Conservation (phyloP, 2,797 vertebrate genomes). For the Poeciliopsis paucimaculata region DNA sequence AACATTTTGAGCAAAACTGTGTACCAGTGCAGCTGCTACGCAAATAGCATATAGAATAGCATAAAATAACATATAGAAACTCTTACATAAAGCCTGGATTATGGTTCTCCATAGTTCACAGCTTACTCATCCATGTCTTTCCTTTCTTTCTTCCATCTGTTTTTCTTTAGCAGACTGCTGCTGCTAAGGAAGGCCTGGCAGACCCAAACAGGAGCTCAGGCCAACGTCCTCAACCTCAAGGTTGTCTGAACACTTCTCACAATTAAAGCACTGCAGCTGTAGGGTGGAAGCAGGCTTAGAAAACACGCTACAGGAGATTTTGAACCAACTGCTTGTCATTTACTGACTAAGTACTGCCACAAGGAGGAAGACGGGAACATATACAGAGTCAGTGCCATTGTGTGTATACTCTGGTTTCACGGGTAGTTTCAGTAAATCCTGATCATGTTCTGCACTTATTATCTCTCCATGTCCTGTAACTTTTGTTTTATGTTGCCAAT, state of each 20-base stretch:
- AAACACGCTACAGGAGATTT: conserved; percentile 69
- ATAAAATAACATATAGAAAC: neutral
- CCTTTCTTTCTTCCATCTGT: neutral
- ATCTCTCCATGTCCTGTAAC: neutral
- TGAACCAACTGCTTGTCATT: neutral
- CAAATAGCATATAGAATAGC: neutral
- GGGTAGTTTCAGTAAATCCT: neutral
- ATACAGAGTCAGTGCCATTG: neutral
- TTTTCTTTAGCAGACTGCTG: conserved; percentile 83
- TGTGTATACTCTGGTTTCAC: neutral
- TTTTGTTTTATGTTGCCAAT: neutral
- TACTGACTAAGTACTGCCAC: conserved; percentile 24
- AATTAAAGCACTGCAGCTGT: conserved; percentile 84
- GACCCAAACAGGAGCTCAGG: conserved; percentile 90
- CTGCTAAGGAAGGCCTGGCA: conserved; percentile 85
- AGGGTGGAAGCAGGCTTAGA: conserved; percentile 88
- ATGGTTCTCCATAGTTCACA: neutral
- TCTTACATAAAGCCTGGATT: neutral
- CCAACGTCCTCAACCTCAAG: conserved; percentile 95
- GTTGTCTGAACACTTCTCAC: conserved; percentile 95
- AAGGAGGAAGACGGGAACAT: neutral
- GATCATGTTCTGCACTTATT: neutral
- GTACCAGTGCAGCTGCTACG: neutral
- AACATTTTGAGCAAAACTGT: neutral
- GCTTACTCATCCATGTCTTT: conserved; percentile 7